These are phyloP conservation scores for Myotis daubentonii DNA, from an alignment of 2,797 vertebrate genomes.

Conservation along the genomic window DNA sequence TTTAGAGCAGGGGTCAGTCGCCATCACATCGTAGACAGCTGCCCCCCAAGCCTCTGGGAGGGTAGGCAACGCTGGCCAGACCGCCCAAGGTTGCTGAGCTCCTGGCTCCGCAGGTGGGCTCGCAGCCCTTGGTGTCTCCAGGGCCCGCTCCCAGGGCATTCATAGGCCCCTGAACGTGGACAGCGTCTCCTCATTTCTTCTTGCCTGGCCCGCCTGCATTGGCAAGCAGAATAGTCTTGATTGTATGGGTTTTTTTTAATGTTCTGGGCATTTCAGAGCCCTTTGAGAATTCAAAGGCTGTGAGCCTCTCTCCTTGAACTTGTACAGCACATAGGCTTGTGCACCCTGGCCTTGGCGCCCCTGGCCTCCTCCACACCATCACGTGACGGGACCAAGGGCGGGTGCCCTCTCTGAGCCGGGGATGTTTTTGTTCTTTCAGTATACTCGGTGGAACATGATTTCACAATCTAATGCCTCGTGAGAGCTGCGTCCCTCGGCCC, in stretches of 20 bases:
- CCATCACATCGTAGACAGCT: background rate
- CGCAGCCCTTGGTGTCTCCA: background rate
- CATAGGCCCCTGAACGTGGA: background rate
- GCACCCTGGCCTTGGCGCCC: background rate
- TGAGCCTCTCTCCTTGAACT: background rate
- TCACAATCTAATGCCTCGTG: background rate
- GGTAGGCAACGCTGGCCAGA: background rate
- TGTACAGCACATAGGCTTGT: accelerated
- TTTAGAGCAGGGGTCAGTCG: background rate
- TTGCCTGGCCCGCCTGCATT: background rate
- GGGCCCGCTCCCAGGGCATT: background rate
- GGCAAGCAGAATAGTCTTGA: background rate
- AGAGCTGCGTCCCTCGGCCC: background rate
- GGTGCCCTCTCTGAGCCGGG: background rate
- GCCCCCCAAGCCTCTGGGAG: background rate
- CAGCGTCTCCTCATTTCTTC: background rate
- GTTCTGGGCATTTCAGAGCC: background rate
- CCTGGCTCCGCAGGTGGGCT: background rate
- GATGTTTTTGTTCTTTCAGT: background rate
- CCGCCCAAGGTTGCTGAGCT: background rate
- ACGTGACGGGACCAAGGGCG: accelerated
- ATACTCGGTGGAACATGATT: background rate
- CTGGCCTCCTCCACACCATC: background rate
- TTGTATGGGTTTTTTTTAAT: background rate
- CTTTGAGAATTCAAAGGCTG: background rate